phyloP scores from a whole-genome alignment of 2,797 vertebrate genomes.

The Anguilla anguilla region DNA sequence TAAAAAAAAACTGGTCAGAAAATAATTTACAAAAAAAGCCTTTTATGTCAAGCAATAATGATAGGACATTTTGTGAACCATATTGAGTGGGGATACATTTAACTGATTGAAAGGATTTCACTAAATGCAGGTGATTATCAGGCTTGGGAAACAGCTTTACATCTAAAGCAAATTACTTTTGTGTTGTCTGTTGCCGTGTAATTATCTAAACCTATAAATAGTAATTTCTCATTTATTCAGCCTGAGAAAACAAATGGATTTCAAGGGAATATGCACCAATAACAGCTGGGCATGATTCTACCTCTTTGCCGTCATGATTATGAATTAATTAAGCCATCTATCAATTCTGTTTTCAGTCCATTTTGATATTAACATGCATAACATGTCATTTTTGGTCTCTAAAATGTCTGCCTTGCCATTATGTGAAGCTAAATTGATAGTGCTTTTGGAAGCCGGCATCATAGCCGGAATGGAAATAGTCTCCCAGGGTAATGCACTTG shows the following conservation, averaged over 20 bases:
- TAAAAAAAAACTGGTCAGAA: not conserved
- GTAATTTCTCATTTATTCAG: not conserved
- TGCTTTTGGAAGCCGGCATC: not conserved
- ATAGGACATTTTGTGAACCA: not conserved
- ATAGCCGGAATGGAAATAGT: not conserved
- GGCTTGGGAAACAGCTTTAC: not conserved
- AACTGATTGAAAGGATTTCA: not conserved
- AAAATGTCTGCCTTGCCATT: not conserved
- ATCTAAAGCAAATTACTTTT: slow-evolving; percentile 4
- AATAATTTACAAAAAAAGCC: not conserved
- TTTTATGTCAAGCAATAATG: not conserved
- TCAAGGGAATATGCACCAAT: not conserved
- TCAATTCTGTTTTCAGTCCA: not conserved
- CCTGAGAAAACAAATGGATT: not conserved
- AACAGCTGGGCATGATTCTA: not conserved
- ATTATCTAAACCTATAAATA: slow-evolving; percentile 7
- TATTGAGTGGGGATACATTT: not conserved
- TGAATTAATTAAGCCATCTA: not conserved
- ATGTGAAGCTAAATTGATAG: not conserved
- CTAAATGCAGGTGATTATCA: not conserved
- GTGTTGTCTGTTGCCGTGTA: not conserved
- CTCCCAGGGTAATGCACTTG: not conserved
- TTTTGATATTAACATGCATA: not conserved
- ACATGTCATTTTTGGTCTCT: not conserved
- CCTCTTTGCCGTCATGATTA: not conserved